A percentile compares a stretch with the other conserved stretches of the same genome.
Evolutionary conservation across 1,140 invertebrate species (phyloP).

Genomic region (Cydia splendana): DNA sequence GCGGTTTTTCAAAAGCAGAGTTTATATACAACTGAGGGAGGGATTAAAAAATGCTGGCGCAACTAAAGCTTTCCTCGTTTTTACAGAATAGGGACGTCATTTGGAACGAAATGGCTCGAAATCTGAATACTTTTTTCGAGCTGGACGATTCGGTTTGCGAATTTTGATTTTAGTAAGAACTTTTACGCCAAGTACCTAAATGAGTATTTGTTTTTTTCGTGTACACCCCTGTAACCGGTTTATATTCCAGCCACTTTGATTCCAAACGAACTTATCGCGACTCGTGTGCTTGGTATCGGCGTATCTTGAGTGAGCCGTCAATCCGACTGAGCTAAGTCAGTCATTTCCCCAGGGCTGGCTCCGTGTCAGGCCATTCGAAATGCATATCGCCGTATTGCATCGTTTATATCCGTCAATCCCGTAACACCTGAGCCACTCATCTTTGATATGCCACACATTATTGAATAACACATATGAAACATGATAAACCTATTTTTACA

Average conservation of each 20-base stretch:
- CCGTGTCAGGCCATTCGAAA: constrained; percentile 1
- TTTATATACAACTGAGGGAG: constrained; percentile 14
- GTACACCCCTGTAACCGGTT: no score
- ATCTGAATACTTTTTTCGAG: constrained; percentile 2
- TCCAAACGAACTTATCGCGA: neutral
- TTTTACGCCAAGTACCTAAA: neutral
- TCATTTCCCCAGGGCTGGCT: neutral
- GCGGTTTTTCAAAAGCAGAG: neutral
- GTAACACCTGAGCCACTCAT: neutral
- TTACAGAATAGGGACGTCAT: constrained; percentile 11
- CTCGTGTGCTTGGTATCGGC: neutral
- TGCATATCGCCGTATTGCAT: constrained; percentile 11
- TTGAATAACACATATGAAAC: no score
- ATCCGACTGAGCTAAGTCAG: neutral
- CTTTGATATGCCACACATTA: neutral
- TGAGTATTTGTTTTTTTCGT: neutral
- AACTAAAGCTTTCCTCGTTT: neutral
- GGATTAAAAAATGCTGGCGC: constrained; percentile 17
- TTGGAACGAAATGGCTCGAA: constrained; percentile 14
- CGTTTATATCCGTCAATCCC: constrained; percentile 2
- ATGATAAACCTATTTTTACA: no score
- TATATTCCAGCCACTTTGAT: neutral
- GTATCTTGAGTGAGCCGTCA: neutral
- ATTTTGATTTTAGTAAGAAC: neutral
- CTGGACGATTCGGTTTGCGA: neutral